phyloP scores from a whole-genome alignment of 2,797 vertebrate genomes.

The Rhinatrema bivittatum region DNA sequence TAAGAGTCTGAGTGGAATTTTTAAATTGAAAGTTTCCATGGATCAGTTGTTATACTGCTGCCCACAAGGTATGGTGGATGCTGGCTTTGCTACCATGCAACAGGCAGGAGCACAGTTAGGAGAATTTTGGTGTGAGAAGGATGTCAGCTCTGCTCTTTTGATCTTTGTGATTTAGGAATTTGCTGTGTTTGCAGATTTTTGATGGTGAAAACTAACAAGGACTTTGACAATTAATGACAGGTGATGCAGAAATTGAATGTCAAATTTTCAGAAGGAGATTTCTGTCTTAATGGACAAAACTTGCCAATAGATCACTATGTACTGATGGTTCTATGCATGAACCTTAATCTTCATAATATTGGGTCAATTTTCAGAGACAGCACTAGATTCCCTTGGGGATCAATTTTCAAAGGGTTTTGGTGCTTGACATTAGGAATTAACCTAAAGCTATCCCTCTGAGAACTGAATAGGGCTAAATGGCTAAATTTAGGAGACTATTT shows the following conservation, averaged over 20 bases:
- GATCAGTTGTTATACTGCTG: slow-evolving; percentile 19
- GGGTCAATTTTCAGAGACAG: too few relatives aligned
- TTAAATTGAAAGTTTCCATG: neutral
- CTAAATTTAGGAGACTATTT: too few relatives aligned
- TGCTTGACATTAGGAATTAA: too few relatives aligned
- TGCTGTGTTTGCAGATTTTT: slow-evolving; percentile 6
- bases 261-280: slow-evolving; percentile 4
- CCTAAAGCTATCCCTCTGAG: too few relatives aligned
- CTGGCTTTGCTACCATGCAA: slow-evolving; percentile 18
- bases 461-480: too few relatives aligned
- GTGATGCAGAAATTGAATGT: neutral
- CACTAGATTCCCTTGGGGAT: too few relatives aligned
- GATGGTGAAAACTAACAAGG: slow-evolving; percentile 5
- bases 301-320: too few relatives aligned
- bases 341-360: too few relatives aligned
- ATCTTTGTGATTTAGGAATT: slow-evolving; percentile 10
- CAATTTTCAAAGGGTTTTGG: too few relatives aligned
- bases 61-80: slow-evolving; percentile 26
- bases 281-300: too few relatives aligned
- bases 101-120: slow-evolving; percentile 3
- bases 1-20: slow-evolving; percentile 2
- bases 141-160: slow-evolving; percentile 14
- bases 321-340: too few relatives aligned
- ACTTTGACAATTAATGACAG: neutral
- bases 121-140: slow-evolving; percentile 5